A percentile compares a stretch with the other conserved stretches of the same genome.
Evolutionary conservation across 1,140 invertebrate genomes (phyloP).

Genomic region (Carcinoscorpius rotundicauda): DNA sequence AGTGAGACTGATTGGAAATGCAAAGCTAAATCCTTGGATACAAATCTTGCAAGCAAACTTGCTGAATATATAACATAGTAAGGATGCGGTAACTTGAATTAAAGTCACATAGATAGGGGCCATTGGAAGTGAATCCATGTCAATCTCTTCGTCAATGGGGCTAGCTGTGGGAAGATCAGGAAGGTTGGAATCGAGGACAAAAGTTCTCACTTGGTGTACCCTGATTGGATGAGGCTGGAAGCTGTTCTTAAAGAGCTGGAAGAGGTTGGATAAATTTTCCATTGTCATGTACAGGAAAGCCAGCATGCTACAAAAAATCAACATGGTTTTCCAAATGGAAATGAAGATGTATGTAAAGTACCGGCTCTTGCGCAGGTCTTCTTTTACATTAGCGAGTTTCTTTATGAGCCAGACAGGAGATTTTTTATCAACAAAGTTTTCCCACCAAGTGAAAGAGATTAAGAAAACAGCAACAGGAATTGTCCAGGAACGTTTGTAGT

Average conservation of each 20-base stretch:
- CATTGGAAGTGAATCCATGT: constrained; percentile 14
- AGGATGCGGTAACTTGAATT: constrained; percentile 65
- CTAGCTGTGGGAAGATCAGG: constrained; percentile 22
- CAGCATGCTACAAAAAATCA: constrained; percentile 42
- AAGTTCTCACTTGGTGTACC: constrained; percentile 14
- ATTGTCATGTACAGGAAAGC: constrained; percentile 54
- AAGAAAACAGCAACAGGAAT: constrained; percentile 36
- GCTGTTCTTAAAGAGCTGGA: constrained; percentile 55
- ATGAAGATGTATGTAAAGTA: constrained; percentile 45
- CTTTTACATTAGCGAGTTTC: constrained; percentile 63
- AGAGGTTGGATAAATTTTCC: constrained; percentile 61
- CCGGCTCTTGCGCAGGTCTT: constrained; percentile 55
- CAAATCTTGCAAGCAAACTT: constrained; percentile 95
- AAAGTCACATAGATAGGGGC: constrained; percentile 58
- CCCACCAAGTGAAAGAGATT: constrained; percentile 41
- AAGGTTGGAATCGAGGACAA: not conserved
- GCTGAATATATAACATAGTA: constrained; percentile 75
- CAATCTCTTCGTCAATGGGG: constrained; percentile 14
- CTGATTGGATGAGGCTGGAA: constrained; percentile 44
- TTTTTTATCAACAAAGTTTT: constrained; percentile 36
- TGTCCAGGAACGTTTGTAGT: constrained; percentile 28
- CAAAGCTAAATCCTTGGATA: constrained; percentile 91
- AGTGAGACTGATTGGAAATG: constrained; percentile 82
- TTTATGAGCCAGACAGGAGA: constrained; percentile 50
- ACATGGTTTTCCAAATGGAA: constrained; percentile 30